Percentiles rank a stretch among this genome's conserved stretches.
phyloP scores from a whole-genome alignment of 64 coral and sea anemone genomes.

The Acropora yongei region DNA sequence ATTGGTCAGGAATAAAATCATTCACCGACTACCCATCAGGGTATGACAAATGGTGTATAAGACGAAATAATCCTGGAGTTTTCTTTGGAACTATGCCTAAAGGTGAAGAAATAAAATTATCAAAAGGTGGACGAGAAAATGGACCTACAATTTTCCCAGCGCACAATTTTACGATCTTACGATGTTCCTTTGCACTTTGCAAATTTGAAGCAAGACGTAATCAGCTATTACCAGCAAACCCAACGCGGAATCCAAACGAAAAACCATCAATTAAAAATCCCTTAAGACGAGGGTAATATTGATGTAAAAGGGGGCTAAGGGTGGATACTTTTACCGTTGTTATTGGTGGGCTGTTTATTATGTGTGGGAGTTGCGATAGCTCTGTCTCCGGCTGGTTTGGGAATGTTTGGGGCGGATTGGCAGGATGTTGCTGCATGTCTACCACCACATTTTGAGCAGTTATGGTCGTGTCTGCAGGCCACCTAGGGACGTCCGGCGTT shows the following conservation, averaged over 20 bases:
- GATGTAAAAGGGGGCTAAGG: too few relatives aligned
- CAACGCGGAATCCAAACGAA: too few relatives aligned
- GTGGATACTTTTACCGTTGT: background rate
- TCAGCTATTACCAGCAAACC: background rate
- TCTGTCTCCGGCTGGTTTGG: background rate
- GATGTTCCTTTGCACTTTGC: background rate
- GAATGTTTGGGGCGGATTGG: too few relatives aligned
- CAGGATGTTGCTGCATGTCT: too few relatives aligned
- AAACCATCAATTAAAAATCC: too few relatives aligned
- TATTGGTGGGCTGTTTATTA: background rate
- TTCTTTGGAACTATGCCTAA: too few relatives aligned
- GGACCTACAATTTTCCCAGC: background rate
- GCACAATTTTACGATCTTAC: background rate
- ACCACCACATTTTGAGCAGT: too few relatives aligned
- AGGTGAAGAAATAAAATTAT: background rate
- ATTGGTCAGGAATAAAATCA: constrained; percentile 8
- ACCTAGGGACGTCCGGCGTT: too few relatives aligned
- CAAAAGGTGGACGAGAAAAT: background rate
- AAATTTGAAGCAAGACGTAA: constrained; percentile 10
- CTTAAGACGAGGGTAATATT: too few relatives aligned
- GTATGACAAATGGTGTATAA: constrained; percentile 28
- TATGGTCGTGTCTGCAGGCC: too few relatives aligned
- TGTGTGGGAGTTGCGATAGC: background rate
- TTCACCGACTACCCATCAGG: constrained; percentile 15
- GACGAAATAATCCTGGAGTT: background rate